Evolutionary conservation across 2,113 vertebrate species (phyloP).

Genomic region (Balaeniceps rex): DNA sequence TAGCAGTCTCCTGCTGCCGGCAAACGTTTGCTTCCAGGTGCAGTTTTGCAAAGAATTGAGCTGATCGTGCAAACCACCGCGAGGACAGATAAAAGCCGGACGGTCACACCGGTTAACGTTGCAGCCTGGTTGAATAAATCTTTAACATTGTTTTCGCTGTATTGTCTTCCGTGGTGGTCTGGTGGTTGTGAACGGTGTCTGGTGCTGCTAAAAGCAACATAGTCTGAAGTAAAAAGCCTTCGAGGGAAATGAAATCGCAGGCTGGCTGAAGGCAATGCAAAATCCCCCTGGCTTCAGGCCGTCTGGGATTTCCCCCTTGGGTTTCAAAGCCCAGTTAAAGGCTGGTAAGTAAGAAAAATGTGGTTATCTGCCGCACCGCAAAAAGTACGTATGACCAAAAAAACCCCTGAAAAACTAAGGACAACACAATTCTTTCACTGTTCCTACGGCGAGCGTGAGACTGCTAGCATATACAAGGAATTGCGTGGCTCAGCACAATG

Average conservation of each 20-base stretch:
- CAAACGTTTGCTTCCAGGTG: not conserved
- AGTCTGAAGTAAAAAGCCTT: not conserved
- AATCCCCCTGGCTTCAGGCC: not conserved
- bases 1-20: not conserved
- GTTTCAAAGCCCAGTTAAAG: not conserved
- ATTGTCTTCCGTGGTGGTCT: not conserved
- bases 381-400: not conserved
- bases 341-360: not conserved
- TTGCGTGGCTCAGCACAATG: not conserved
- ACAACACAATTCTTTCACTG: not conserved
- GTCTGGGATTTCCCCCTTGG: not conserved
- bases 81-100: not conserved
- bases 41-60: not conserved
- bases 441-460: rapidly evolving
- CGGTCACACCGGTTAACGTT: not conserved
- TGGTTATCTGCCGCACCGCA: not conserved
- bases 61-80: not conserved
- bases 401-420: not conserved
- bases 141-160: rapidly evolving
- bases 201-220: not conserved
- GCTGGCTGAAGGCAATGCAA: not conserved
- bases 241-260: not conserved
- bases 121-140: not conserved
- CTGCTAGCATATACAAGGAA: not conserved
- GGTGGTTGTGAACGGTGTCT: not conserved